Evolutionary conservation across 2,888 invertebrate genomes (phyloP), one percentile per base, ranked within the genome.

Genomic region (Ormyrus nitidulus): DNA sequence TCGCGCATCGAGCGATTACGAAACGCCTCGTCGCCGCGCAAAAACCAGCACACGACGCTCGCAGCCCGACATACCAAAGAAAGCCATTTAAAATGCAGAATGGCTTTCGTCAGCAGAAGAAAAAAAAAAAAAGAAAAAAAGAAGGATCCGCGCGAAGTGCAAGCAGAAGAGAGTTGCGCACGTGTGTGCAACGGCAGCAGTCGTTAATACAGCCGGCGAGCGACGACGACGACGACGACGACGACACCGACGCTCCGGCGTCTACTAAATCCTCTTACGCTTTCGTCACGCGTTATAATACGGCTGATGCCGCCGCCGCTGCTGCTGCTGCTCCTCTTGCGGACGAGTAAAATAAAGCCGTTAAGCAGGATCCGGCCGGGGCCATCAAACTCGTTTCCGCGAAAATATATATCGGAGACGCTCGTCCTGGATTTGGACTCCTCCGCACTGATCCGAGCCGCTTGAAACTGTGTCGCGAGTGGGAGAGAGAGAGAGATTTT

Each of bases 281-380:
- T 77, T 75, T 77, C 68, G 72, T 76, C 70, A 56, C 56, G 72
- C 68, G 53, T 80, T 64, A 53, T 76, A 80, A 80, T 72, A 51
- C 11, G 19, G 2, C 44, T 13, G 49, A 62, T 64, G 76, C n/a
- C 49, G 49, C 34, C 44, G 8, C 3, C 10, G 62, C 8, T 8
- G 62, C 8, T 8, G 19, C 34, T 53, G 64, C 66, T 66, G 53
- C 51, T 66, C 34, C 48, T 48, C 10, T 59, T 53, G 6, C 8
- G 9, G 46, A 6, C 13, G 69, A 44, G 34, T 19, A 9, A 59
- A 9, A 46, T 13, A 10, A 51, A 61, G 62, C 66, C 54, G 58
- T 77, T 62, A 77, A 65, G 46, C 61, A n/a, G 19, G 75, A 68
- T 69, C 56, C 19, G 19, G 19, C 19, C 19, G 19, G 34, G 19